Evolutionary conservation across 2,113 vertebrate genomes (phyloP).

Genomic region (Plecturocebus donacophilus): DNA sequence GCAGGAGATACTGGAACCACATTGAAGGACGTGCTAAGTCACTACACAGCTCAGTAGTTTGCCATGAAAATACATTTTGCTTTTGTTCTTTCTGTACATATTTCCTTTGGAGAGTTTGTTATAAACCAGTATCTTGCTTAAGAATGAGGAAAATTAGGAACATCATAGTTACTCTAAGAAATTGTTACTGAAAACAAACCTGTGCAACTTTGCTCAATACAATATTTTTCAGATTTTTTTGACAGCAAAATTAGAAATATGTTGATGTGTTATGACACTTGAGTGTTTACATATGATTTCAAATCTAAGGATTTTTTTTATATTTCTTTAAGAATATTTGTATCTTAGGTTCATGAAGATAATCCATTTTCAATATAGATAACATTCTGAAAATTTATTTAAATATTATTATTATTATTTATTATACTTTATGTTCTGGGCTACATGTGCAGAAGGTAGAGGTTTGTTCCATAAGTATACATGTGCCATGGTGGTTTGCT

Average conservation of each 20-base stretch:
- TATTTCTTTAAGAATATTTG: background rate
- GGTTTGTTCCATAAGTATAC: no score
- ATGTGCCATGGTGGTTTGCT: no score
- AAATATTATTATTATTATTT: background rate
- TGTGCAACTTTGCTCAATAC: background rate
- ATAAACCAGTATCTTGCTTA: background rate
- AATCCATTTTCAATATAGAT: background rate
- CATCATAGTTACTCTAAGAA: background rate
- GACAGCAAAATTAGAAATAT: background rate
- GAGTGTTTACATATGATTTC: background rate
- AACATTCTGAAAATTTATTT: background rate
- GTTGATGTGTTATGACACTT: background rate
- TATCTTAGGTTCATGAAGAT: background rate
- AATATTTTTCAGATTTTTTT: background rate
- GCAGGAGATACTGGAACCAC: background rate
- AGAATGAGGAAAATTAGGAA: background rate
- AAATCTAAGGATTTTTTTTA: background rate
- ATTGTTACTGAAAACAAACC: background rate
- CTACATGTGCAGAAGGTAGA: no score
- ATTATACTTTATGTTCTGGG: no score
- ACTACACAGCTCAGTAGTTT: background rate
- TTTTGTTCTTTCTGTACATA: background rate
- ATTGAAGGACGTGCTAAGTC: background rate
- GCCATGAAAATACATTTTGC: background rate
- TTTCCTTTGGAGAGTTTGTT: background rate